A percentile compares a stretch with the other conserved stretches of the same genome.
These are phyloP conservation scores for Eurypyga helias DNA, from an alignment of 2,113 vertebrate species.

Conservation along the genomic window DNA sequence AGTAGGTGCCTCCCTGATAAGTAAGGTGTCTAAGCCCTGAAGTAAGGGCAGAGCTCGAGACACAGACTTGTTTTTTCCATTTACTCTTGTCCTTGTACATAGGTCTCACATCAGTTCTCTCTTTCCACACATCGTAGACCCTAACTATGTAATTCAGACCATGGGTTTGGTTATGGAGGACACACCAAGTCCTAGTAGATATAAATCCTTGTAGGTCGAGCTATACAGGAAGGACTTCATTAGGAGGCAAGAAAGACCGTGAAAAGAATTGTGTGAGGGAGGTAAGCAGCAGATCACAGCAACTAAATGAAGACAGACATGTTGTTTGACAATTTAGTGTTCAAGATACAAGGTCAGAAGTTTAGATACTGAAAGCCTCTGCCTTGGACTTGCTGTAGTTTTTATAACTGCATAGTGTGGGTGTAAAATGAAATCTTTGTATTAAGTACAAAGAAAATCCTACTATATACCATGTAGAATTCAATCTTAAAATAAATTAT, in stretches of 20 bases:
- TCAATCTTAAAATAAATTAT: not conserved
- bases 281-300: not conserved
- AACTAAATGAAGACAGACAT: not conserved
- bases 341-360: not conserved
- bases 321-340: not conserved
- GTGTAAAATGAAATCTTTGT: not conserved
- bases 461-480: not conserved
- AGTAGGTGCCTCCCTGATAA: not conserved
- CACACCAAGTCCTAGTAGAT: not conserved
- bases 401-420: not conserved
- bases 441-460: not conserved
- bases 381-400: not conserved
- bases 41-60: not conserved
- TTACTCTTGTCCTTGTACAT: not conserved
- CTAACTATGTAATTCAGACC: not conserved
- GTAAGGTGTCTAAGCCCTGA: not conserved
- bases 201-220: not conserved
- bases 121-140: not conserved
- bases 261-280: rapidly evolving
- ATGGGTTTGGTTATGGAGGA: not conserved
- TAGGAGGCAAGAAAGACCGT: not conserved
- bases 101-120: not conserved
- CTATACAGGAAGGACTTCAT: not conserved
- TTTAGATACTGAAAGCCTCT: not conserved
- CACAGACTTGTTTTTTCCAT: not conserved